These are phyloP conservation scores for Ceyx cyanopectus DNA, from an alignment of 2,113 vertebrate species.

Conservation along the genomic window DNA sequence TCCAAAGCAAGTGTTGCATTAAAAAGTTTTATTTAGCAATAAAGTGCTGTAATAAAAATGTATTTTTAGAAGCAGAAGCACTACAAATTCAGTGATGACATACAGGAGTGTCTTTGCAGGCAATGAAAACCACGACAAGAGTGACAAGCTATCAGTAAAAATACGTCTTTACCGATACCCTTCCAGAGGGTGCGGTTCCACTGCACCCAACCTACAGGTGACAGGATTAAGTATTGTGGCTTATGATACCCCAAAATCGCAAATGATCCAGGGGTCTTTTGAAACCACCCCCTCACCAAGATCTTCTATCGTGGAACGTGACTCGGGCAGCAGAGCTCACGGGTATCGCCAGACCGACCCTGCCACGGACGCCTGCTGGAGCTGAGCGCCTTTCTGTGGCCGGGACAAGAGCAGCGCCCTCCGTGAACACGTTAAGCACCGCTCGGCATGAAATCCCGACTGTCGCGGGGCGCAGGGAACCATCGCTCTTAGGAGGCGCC, in stretches of 20 bases:
- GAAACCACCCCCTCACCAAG: rapidly evolving
- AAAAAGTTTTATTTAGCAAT: not conserved
- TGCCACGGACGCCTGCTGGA: rapidly evolving
- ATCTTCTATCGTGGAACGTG: rapidly evolving
- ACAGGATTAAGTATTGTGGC: rapidly evolving
- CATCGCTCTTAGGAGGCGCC: rapidly evolving
- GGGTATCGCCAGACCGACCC: rapidly evolving
- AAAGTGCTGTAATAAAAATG: not conserved
- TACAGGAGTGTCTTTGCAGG: not conserved
- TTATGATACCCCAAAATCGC: rapidly evolving
- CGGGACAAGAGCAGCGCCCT: rapidly evolving
- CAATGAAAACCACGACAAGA: rapidly evolving
- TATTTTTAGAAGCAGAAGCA: not conserved
- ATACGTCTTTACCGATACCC: rapidly evolving
- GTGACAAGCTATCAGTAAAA: not conserved
- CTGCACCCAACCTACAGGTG: not conserved
- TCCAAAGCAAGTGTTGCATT: not conserved
- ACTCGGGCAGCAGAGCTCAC: no score
- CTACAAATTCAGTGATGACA: not conserved
- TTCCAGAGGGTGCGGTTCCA: not conserved
- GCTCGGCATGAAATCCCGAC: rapidly evolving
- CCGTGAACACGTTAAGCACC: rapidly evolving
- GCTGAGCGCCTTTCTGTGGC: rapidly evolving
- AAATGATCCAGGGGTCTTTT: rapidly evolving
- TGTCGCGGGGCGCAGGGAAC: rapidly evolving